Conservation (phyloP, 2,113 vertebrate species). For the Oryzias melastigma region DNA sequence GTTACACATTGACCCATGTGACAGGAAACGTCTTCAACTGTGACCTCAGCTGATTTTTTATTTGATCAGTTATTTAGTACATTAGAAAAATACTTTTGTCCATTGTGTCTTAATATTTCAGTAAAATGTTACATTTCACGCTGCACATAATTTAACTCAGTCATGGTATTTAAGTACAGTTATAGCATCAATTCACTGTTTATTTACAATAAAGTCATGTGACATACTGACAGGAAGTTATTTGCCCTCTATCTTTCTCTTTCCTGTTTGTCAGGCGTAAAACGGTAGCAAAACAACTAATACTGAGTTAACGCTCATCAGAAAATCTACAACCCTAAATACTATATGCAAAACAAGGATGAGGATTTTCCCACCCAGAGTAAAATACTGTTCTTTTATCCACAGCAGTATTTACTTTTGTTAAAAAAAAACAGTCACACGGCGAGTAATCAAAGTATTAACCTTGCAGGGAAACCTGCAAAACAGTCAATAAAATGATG, state of each 20-base stretch:
- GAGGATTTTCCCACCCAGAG: slow-evolving; percentile 8
- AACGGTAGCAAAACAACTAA: slow-evolving; percentile 16
- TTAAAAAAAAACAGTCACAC: slow-evolving; percentile 19
- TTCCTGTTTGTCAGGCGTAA: slow-evolving; percentile 48
- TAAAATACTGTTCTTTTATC: too few species aligned
- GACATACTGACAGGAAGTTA: slow-evolving; percentile 61
- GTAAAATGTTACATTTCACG: background rate
- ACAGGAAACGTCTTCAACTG: background rate
- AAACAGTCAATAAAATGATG: slow-evolving; percentile 18
- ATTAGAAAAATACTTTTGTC: background rate
- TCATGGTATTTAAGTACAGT: slow-evolving; percentile 10
- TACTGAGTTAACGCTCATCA: slow-evolving; percentile 22
- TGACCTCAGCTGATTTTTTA: background rate
- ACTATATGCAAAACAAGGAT: slow-evolving; percentile 15
- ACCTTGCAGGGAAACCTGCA: slow-evolving; percentile 20
- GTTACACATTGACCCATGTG: slow-evolving; percentile 17
- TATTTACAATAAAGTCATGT: slow-evolving; percentile 56
- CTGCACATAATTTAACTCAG: slow-evolving; percentile 15
- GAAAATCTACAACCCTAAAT: slow-evolving; percentile 6
- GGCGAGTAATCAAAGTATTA: slow-evolving; percentile 27
- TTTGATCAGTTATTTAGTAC: background rate
- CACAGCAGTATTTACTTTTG: too few species aligned
- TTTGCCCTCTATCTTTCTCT: slow-evolving; percentile 16
- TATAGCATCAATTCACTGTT: slow-evolving; percentile 21
- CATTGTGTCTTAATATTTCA: background rate